Base-by-base conservation (phyloP, 2,888 invertebrate genomes). In the Leptinotarsa rubiginosa region DNA sequence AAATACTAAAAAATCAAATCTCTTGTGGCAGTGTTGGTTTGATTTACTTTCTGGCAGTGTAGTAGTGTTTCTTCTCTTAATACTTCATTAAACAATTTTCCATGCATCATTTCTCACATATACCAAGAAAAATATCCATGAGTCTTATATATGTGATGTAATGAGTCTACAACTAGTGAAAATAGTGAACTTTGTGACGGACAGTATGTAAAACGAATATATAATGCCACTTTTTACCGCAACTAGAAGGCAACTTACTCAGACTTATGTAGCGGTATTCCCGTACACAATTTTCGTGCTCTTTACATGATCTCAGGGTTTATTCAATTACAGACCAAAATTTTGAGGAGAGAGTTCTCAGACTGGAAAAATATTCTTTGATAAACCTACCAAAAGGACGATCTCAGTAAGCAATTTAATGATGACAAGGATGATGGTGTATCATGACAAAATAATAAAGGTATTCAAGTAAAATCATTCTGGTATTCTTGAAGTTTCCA, bases 201-300 rank as follows among this genome's bases (percentile, higher is more conserved):
- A 62, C 25, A 62, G 56, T n/a, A 10, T 41, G 18, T 73, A 64
- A 52, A 54, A 72, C 47, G 52, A 70, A 69, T 65, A 75, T 74
- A 76, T 69, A 69, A 76, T 71, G 65, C 72, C 72, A 78, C 72
- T 69, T 73, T 75, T 75, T 75, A 79, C 79, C 67, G 75, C 75
- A 78, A 77, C 73, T 78, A 85, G 84, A 88, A 88, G 88, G 88
- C 88, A 88, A 88, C 88, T 86, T 87, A 87, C 86, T 88, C 88
- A 88, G 88, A 88, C 88, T 88, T 88, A 87, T 85, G 87, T 87
- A 87, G 86, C 87, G 87, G 87, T 79, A 77, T 77, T 77, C 84
- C 85, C 83, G 83, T 82, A 83, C 82, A 84, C 83, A 83, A 79
- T 79, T 68, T 82, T 83, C 80, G 82, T 82, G 80, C 78, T 79